phyloP scores from a whole-genome alignment of 2,113 vertebrate genomes.

The Dicentrarchus labrax region DNA sequence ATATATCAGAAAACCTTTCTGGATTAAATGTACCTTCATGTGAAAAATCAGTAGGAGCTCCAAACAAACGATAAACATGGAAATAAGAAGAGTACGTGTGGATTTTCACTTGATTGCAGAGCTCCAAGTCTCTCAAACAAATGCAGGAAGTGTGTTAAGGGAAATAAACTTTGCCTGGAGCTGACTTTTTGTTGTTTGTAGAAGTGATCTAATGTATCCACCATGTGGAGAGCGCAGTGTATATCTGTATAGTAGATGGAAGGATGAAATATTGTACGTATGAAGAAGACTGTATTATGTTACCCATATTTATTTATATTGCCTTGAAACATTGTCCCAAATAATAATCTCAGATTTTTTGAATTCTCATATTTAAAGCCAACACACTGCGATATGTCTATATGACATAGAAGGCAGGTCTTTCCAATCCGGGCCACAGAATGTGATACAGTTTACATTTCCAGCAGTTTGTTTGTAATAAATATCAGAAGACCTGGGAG shows the following conservation, averaged over 20 bases:
- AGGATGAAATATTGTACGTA: background rate
- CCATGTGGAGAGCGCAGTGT: background rate
- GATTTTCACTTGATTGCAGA: background rate
- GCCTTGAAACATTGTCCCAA: background rate
- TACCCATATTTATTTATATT: background rate
- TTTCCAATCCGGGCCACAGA: background rate
- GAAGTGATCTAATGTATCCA: constrained; percentile 30
- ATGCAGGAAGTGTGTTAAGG: constrained; percentile 50
- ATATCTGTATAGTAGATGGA: background rate
- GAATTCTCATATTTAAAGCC: background rate
- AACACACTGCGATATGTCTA: background rate
- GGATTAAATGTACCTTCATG: background rate
- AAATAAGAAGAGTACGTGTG: background rate
- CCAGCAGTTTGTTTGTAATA: background rate
- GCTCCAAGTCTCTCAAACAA: constrained; percentile 34
- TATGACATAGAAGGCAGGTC: background rate
- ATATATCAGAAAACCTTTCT: background rate
- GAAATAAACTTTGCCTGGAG: constrained; percentile 29
- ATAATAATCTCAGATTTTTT: background rate
- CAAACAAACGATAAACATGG: background rate
- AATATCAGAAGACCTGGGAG: background rate
- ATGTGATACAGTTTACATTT: background rate
- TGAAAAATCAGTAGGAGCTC: background rate
- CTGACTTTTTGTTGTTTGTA: background rate
- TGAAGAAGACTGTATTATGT: constrained; percentile 1